Conservation (phyloP, 2,888 invertebrate genomes). For the Acanthopleura granulata region DNA sequence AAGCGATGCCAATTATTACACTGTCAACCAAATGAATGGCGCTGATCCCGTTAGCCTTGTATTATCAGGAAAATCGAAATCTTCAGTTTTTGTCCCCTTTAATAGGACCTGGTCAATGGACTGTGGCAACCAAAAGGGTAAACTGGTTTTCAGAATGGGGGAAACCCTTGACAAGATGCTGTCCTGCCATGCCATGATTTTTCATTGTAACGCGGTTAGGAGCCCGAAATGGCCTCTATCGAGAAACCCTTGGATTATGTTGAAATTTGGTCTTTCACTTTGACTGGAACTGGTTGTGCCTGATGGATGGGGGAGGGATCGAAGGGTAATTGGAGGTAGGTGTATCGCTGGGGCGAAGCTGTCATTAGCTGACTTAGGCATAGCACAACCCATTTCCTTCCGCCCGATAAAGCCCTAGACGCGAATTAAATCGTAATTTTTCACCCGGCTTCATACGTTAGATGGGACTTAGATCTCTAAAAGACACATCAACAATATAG, state of each 20-base stretch:
- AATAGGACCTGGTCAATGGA: neutral
- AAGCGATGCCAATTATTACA: neutral
- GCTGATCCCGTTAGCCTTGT: neutral
- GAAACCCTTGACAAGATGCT: too few species aligned
- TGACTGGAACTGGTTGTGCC: neutral
- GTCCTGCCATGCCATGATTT: too few species aligned
- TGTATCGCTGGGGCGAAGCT: neutral
- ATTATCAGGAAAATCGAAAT: conserved; percentile 6
- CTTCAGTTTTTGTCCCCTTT: neutral
- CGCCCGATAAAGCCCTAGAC: conserved; percentile 16
- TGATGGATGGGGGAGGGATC: conserved; percentile 11
- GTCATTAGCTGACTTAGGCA: conserved; percentile 13
- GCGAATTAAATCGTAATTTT: conserved; percentile 17
- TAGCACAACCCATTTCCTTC: conserved; percentile 17
- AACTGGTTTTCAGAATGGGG: too few species aligned
- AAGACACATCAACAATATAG: conserved; percentile 19
- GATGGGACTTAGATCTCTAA: conserved; percentile 20
- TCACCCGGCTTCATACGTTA: conserved; percentile 20
- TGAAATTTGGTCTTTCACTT: conserved; percentile 20
- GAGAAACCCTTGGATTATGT: neutral
- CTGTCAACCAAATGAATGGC: neutral
- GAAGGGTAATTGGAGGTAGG: conserved; percentile 15
- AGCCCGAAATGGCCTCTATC: too few species aligned
- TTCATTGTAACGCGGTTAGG: too few species aligned
- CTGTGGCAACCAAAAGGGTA: neutral